Conservation (phyloP, 2,888 invertebrate species). For the Steinernema hermaphroditum region DNA sequence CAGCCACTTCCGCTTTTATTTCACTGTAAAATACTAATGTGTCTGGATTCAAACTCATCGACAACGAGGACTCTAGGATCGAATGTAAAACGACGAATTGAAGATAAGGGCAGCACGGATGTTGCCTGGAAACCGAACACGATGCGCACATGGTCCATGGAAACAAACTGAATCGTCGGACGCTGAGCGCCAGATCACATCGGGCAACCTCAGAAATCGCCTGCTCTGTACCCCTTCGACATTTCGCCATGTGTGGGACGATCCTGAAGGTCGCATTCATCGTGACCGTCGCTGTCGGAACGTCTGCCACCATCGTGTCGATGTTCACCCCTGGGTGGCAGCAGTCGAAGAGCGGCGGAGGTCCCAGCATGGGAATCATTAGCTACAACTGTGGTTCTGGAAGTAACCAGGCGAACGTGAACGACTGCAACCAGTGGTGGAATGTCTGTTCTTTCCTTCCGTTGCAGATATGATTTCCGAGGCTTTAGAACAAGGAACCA, state of each 20-base stretch:
- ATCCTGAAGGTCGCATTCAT: conserved; percentile 36
- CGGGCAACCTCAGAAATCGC: not conserved
- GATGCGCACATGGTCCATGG: not conserved
- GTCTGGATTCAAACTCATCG: too few species aligned
- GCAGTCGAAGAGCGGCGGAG: conserved; percentile 41
- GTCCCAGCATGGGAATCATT: conserved; percentile 53
- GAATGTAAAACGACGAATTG: not conserved
- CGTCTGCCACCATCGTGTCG: conserved; percentile 50
- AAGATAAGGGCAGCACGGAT: not conserved
- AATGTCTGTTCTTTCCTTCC: conserved; percentile 39
- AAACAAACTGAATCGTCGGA: not conserved
- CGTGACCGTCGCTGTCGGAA: conserved; percentile 46
- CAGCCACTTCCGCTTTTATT: too few species aligned
- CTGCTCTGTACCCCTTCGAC: not conserved
- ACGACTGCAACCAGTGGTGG: conserved; percentile 52
- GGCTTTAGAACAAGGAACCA: conserved; percentile 22
- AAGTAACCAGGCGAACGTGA: conserved; percentile 41
- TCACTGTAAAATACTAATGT: too few species aligned
- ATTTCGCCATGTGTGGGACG: conserved; percentile 3
- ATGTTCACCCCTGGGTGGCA: conserved; percentile 62
- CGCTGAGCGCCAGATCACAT: not conserved
- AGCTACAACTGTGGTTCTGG: conserved; percentile 52
- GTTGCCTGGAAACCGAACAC: conserved; percentile 14
- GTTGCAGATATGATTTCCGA: not conserved
- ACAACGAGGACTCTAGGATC: not conserved